These are phyloP conservation scores for Phymorhynchus buccinoides DNA, from an alignment of 1,140 invertebrate species.

Conservation along the genomic window DNA sequence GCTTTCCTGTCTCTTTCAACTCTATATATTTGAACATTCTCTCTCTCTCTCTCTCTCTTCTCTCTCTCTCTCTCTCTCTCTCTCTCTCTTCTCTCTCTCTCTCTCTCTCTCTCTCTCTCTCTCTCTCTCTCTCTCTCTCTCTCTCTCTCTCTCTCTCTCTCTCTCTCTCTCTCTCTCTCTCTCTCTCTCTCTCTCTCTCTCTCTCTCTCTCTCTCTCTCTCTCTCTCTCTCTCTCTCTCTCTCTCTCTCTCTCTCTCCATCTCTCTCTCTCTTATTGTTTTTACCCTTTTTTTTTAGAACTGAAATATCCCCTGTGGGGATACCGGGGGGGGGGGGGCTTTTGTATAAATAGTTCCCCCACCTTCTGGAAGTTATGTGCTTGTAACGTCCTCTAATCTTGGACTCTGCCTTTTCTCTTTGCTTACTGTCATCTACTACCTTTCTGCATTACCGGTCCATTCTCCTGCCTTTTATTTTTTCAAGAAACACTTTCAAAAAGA, in stretches of 20 bases:
- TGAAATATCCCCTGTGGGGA: too few relatives aligned
- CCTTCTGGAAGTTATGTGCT: too few relatives aligned
- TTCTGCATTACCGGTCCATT: too few relatives aligned
- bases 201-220: slow-evolving; percentile 15
- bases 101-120: neutral
- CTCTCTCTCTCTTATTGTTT: too few relatives aligned
- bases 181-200: neutral
- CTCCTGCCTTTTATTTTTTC: too few relatives aligned
- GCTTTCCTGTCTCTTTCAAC: neutral
- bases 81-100: slow-evolving; percentile 1
- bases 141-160: neutral
- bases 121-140: slow-evolving; percentile 13
- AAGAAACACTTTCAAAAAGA: too few relatives aligned
- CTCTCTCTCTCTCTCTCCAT: neutral
- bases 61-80: slow-evolving; percentile 7
- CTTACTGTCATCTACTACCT: too few relatives aligned
- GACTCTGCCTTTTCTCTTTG: too few relatives aligned
- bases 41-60: neutral
- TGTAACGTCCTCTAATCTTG: too few relatives aligned
- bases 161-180: slow-evolving; percentile 16
- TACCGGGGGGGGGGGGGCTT: too few relatives aligned
- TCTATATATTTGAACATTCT: neutral
- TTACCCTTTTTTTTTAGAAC: too few relatives aligned
- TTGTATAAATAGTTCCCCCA: too few relatives aligned
- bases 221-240: neutral